A percentile compares a stretch with the other conserved stretches of the same genome.
Evolutionary conservation across 2,888 invertebrate species (phyloP).

Genomic region (Cyclophora punctaria): DNA sequence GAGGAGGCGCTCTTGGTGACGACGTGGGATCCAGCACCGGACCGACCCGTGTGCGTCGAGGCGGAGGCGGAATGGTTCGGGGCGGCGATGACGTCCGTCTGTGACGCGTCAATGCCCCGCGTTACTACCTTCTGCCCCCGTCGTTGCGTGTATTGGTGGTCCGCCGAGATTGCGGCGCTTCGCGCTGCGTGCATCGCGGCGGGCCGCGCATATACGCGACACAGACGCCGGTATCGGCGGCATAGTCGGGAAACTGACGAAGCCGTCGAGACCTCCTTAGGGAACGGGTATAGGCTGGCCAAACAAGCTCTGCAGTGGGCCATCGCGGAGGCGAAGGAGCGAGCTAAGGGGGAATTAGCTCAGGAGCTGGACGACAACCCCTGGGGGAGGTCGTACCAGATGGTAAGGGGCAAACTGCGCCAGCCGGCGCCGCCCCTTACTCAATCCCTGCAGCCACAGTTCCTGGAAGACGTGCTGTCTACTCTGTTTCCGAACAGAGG

Average conservation of each 20-base stretch:
- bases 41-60: background rate
- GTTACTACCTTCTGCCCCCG: too few relatives aligned
- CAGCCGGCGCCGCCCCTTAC: slow-evolving; percentile 3
- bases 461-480: slow-evolving; percentile 1
- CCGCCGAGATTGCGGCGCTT: background rate
- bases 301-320: background rate
- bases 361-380: slow-evolving; percentile 1
- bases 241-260: background rate
- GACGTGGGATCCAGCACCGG: slow-evolving; percentile 1
- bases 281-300: background rate
- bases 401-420: slow-evolving; percentile 3
- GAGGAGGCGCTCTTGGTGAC: slow-evolving; percentile 11
- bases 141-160: too few relatives aligned
- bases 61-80: background rate
- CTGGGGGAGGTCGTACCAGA: background rate
- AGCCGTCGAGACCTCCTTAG: background rate
- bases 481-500: slow-evolving; percentile 4
- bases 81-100: background rate
- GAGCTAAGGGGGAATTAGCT: slow-evolving; percentile 1
- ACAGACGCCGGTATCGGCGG: background rate
- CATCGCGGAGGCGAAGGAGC: background rate
- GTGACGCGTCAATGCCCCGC: background rate
- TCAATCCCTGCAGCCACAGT: slow-evolving; percentile 1
- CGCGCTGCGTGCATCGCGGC: background rate
- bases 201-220: background rate